Evolutionary conservation across 2,113 vertebrate species (phyloP), one percentile per base, ranked within the genome.

Genomic region (Trichechus manatus): DNA sequence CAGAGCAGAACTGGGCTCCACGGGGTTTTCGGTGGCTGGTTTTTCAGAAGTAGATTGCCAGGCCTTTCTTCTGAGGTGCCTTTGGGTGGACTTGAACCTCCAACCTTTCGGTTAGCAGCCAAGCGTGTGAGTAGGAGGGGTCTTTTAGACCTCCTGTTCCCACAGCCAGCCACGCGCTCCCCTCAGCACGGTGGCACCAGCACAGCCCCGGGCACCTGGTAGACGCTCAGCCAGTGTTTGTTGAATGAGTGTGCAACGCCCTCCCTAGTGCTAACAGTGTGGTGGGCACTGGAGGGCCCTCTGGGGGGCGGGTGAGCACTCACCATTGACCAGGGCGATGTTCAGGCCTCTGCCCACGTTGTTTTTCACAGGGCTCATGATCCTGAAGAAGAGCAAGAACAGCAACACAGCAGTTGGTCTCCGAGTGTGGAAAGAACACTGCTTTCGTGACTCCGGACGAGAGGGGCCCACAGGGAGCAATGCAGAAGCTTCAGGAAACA

Each of bases 311-410:
- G 98, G 39, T 39, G 39, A 39, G 39, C 39, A 39, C 99, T 99
- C 97, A 99, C 99, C 99, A 0, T 99, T 99, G 80, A 99, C 95
- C 84, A 99, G 94, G 0, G 98, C 99, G 1, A 99, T 98, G 95
- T 99, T 99, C 87, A 99, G 97, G 36, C 99, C 99, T 96, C 97
- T 97, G 95, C 99, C 99, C 56, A 99, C 86, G 4, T 99, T 99
- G 96, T 99, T 99, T 88, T 98, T 96, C 91, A 99, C 89, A 0
- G 96, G 95, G 94, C 99, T 99, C 99, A 99, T 99, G 93, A 99
- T 92, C 15, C 99, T 99, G 98, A 56, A 75, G 87, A 97, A 44
- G 86, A 47, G 98, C 91, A 96, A 66, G 68, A n/a, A 50, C 59
- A 70, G 44, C 68, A 94, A 27, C 0, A 25, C 10, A 10, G 9